A percentile compares a stretch with the other conserved stretches of the same genome.
Evolutionary conservation across 2,113 vertebrate genomes (phyloP).

Genomic region (Centrocercus urophasianus): DNA sequence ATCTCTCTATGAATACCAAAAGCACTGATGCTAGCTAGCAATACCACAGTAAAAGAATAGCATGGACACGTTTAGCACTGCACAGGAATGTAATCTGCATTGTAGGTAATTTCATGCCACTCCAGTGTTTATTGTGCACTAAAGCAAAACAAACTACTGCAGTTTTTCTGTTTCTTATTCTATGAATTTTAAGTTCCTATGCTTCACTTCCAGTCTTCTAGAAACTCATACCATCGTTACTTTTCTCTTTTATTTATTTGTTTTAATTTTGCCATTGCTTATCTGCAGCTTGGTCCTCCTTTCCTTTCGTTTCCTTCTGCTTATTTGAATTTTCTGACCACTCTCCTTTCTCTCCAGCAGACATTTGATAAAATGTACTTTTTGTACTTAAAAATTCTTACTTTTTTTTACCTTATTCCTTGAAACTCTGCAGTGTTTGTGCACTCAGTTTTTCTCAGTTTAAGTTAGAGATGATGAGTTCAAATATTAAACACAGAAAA

Average conservation of each 20-base stretch:
- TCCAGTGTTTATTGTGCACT: neutral
- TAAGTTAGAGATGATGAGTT: neutral
- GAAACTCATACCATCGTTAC: neutral
- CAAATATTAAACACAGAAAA: neutral
- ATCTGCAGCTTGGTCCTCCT: neutral
- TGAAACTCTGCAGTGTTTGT: neutral
- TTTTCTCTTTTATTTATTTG: neutral
- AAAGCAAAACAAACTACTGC: neutral
- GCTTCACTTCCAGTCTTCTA: neutral
- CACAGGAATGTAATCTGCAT: neutral
- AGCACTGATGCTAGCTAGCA: fast-evolving
- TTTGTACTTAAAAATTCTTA: neutral
- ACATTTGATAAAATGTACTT: neutral
- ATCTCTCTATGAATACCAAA: neutral
- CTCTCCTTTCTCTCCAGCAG: neutral
- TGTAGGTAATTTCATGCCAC: neutral
- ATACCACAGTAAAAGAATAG: neutral
- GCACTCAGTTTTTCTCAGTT: neutral
- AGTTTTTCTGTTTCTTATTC: neutral
- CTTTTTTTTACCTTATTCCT: neutral
- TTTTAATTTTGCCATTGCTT: neutral
- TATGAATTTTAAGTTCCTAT: neutral
- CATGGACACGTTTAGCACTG: neutral
- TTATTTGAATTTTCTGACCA: neutral
- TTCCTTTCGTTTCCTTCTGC: neutral